Evolutionary conservation across 2,888 invertebrate genomes (phyloP).

Genomic region (Trilocha varians): DNA sequence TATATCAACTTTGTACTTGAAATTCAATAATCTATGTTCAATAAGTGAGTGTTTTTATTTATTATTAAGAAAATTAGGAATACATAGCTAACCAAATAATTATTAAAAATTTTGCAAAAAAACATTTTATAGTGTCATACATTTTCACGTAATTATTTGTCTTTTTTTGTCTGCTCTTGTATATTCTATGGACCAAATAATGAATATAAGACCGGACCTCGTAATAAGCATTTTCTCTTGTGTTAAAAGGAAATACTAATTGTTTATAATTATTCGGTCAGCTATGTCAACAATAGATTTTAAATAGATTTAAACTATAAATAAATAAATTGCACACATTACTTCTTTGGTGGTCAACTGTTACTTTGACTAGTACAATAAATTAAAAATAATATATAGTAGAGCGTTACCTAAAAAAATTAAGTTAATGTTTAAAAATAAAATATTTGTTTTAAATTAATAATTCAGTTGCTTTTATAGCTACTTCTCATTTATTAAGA

Average conservation of each 20-base stretch:
- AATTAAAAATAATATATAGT: background rate
- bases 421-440: background rate
- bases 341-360: slow-evolving; percentile 4
- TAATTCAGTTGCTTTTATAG: background rate
- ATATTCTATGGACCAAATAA: too few relatives aligned
- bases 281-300: background rate
- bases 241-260: background rate
- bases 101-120: too few relatives aligned
- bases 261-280: background rate
- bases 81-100: too few relatives aligned
- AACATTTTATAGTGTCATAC: too few relatives aligned
- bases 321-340: slow-evolving; percentile 3
- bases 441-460: background rate
- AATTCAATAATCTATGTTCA: too few relatives aligned
- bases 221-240: too few relatives aligned
- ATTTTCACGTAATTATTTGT: too few relatives aligned
- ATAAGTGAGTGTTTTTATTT: too few relatives aligned
- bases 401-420: background rate
- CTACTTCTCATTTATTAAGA: background rate
- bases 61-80: too few relatives aligned
- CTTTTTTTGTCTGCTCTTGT: too few relatives aligned
- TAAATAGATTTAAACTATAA: background rate
- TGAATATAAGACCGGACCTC: too few relatives aligned
- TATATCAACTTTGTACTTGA: too few relatives aligned
- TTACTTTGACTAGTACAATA: slow-evolving; percentile 1